Evolutionary conservation across 2,113 vertebrate species (phyloP).

Genomic region (Sapajus apella): DNA sequence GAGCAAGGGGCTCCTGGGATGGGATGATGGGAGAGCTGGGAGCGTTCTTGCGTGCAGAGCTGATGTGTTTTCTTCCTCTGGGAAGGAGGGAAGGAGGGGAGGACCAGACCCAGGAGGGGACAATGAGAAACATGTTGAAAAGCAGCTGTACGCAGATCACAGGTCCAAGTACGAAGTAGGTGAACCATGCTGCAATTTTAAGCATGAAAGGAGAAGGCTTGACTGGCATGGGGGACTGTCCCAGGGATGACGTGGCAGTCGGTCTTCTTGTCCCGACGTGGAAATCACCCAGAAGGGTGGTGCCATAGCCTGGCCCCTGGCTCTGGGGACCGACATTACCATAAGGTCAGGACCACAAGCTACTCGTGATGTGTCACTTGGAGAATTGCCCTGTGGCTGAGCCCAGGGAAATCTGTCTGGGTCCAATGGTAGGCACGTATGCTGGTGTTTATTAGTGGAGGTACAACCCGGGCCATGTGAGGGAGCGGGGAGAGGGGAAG

Average conservation of each 20-base stretch:
- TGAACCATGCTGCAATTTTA: too few relatives aligned
- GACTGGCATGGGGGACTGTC: neutral
- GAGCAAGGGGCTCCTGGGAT: neutral
- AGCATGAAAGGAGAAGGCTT: neutral
- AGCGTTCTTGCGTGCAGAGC: neutral
- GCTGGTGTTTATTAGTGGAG: neutral
- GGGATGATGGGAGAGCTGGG: neutral
- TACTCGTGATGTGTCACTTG: neutral
- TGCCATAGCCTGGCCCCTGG: neutral
- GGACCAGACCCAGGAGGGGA: neutral
- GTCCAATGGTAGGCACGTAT: rapidly evolving
- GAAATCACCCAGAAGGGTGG: neutral
- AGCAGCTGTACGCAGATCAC: rapidly evolving
- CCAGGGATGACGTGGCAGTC: neutral
- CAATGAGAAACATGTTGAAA: rapidly evolving
- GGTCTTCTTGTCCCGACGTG: rapidly evolving
- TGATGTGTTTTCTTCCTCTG: neutral
- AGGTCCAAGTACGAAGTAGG: rapidly evolving
- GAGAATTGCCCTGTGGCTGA: neutral
- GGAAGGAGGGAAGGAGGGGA: neutral
- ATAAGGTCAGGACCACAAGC: rapidly evolving
- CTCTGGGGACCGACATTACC: neutral
- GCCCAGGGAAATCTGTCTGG: neutral
- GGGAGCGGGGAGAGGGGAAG: rapidly evolving
- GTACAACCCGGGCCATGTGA: neutral